Percentiles rank a stretch among this genome's conserved stretches.
Evolutionary conservation across 2,113 vertebrate species (phyloP).

Genomic region (Otis tarda): DNA sequence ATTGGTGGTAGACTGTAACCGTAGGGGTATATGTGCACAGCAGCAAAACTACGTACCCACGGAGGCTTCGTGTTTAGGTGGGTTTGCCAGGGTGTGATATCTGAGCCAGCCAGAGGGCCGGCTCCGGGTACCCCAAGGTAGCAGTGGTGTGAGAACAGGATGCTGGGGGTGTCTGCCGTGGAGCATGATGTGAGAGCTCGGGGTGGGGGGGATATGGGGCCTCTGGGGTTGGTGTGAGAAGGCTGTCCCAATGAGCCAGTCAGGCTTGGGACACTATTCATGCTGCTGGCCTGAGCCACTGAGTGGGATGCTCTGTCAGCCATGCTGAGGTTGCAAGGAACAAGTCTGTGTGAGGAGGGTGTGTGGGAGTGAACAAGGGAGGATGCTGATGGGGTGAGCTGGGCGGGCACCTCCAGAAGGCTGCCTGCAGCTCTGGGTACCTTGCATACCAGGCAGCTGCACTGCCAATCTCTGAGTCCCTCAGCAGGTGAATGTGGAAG

Average conservation of each 20-base stretch:
- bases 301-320: background rate
- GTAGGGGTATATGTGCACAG: accelerated
- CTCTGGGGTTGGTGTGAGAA: background rate
- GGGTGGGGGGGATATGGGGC: too few species aligned
- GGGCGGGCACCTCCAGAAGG: background rate
- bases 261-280: background rate
- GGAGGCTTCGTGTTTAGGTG: background rate
- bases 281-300: background rate
- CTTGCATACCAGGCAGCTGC: background rate
- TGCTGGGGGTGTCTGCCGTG: background rate
- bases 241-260: background rate
- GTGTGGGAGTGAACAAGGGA: background rate
- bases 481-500: background rate
- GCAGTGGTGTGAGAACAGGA: background rate
- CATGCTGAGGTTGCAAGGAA: background rate
- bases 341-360: background rate
- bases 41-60: background rate
- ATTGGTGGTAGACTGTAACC: background rate
- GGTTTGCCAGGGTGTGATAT: background rate
- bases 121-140: background rate
- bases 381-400: background rate
- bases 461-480: background rate
- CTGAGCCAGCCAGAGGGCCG: background rate
- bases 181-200: accelerated
- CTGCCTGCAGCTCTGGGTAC: background rate